Evolutionary conservation across 2,113 vertebrate genomes (phyloP).

Genomic region (Tringa solitaria): DNA sequence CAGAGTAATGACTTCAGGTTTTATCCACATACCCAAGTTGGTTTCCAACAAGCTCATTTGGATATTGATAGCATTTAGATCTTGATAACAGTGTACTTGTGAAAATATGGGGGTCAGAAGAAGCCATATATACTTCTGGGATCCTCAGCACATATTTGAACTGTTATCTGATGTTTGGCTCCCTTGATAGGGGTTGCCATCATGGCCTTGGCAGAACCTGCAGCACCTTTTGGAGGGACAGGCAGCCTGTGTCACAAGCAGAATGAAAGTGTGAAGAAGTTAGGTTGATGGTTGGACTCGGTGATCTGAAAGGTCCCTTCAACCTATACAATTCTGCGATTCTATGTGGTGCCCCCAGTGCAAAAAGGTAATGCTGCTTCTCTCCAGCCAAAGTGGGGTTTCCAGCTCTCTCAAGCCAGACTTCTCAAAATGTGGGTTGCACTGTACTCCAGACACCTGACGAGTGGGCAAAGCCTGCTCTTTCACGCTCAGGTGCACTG

Average conservation of each 20-base stretch:
- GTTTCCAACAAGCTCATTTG: background rate
- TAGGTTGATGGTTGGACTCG: background rate
- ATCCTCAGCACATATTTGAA: background rate
- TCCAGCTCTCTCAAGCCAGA: background rate
- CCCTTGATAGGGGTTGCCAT: accelerated
- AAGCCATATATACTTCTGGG: background rate
- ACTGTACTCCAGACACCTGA: background rate
- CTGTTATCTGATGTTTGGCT: background rate
- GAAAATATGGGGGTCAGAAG: background rate
- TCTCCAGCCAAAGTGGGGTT: background rate
- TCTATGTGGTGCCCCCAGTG: background rate
- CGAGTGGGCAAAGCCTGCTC: accelerated
- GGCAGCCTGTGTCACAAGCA: background rate
- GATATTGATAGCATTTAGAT: background rate
- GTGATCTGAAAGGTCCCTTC: background rate
- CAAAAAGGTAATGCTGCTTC: background rate
- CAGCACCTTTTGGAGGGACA: background rate
- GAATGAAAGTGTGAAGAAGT: background rate
- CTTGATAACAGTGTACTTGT: background rate
- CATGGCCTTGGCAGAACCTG: background rate
- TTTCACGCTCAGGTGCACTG: background rate
- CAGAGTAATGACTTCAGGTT: background rate
- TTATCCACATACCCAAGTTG: background rate
- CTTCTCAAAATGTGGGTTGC: background rate
- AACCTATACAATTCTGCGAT: background rate